Evolutionary conservation across 2,888 invertebrate species (phyloP), one percentile per base, ranked within the genome.

Genomic region (Conus canariensis): DNA sequence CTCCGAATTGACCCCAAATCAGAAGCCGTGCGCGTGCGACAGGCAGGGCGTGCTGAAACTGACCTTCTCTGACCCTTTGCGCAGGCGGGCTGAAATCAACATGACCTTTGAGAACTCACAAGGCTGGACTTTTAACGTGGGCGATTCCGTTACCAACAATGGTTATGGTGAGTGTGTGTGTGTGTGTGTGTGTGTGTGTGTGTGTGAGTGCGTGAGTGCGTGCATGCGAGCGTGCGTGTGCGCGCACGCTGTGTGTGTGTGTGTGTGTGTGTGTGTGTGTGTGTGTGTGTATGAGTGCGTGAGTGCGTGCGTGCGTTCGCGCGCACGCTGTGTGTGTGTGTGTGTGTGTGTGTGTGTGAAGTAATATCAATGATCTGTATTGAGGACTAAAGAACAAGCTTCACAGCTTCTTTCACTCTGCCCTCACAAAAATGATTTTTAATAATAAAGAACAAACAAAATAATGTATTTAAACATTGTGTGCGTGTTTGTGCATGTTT

Each of bases 31-130:
- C 10, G 6, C n/a, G 25, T 89, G 89, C 58, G 58, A 85, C 56
- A 12, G 64, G 7, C 67, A 67, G 85, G 89, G 89, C 22, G 83
- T 89, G 83, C 70, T 89, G 67, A 89, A 89, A 22, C 85, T 89
- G 83, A 89, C 85, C 89, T 89, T 89, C 58, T 58, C 56, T 59
- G 9, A 19, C 83, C 16, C 30, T 16, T 12, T 8, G 30, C 83
- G 89, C 16, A 45, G 45, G 19, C 64, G 70, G 0, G 89, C 89
- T 19, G 58, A 64, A 56, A 67, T 89, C 67, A 60, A 56, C 12
- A 56, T 89, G 83, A 25, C 45, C 25, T 83, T 67, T 56, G 64
- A 56, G 12, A 19, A 70, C 58, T 60, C 83, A 10, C 25, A 30
- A 25, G 89, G 58, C 25, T 83, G 45, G 58, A 58, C 89, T 3